Percentiles rank a stretch among this genome's conserved stretches.
Evolutionary conservation across 2,797 vertebrate species (phyloP).

Genomic region (Mormyrus proboscirostris): DNA sequence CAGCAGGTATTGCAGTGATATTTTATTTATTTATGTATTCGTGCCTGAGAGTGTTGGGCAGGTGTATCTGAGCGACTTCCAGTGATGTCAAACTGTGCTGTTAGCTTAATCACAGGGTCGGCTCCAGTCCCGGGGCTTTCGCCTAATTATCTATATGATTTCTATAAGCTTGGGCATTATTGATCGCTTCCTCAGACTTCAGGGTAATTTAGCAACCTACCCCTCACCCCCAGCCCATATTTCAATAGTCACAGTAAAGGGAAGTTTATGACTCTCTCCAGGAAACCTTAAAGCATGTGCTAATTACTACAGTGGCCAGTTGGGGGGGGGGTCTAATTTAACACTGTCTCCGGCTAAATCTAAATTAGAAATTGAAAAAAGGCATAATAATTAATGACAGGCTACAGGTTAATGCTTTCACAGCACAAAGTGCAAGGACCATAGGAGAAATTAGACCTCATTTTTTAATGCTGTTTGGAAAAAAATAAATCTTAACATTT

Average conservation of each 20-base stretch:
- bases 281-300: not conserved
- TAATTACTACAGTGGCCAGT: not conserved
- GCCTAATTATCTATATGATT: constrained; percentile 1
- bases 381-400: constrained; percentile 19
- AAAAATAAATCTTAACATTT: not conserved
- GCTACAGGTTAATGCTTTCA: constrained; percentile 1
- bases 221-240: not conserved
- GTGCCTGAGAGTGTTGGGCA: not conserved
- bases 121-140: not conserved
- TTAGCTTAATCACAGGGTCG: not conserved
- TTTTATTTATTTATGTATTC: not conserved
- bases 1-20: not conserved
- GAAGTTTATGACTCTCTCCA: constrained; percentile 1
- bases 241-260: not conserved
- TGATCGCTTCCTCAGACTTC: not conserved
- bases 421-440: not conserved
- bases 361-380: constrained; percentile 20
- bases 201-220: not conserved
- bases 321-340: constrained; percentile 4
- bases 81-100: not conserved
- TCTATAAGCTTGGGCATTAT: not conserved
- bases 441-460: not conserved
- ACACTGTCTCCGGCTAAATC: not conserved
- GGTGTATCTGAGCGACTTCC: not conserved
- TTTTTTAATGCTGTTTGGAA: not conserved